Conservation (phyloP, 2,797 vertebrate genomes). For the Neosilurus mollespiculum region DNA sequence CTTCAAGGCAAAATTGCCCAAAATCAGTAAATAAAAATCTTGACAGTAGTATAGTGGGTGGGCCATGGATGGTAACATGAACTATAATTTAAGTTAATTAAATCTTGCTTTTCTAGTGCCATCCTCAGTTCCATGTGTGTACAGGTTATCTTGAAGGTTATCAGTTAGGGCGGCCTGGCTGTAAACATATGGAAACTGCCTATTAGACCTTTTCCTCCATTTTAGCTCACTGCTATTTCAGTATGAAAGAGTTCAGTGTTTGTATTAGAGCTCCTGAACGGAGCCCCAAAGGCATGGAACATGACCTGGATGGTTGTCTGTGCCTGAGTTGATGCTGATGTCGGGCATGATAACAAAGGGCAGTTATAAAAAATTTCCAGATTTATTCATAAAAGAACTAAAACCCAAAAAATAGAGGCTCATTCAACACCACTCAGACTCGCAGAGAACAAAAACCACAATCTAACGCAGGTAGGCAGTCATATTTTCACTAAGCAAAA, state of each 20-base stretch:
- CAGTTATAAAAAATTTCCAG: no score
- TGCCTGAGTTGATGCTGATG: no score
- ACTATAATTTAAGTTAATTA: not conserved
- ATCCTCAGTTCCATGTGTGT: conserved; percentile 7
- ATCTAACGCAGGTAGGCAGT: no score
- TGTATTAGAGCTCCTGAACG: no score
- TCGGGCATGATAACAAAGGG: no score
- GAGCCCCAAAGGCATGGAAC: no score
- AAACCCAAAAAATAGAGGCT: no score
- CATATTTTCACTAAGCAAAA: no score
- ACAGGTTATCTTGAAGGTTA: conserved; percentile 59
- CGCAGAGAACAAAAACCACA: no score
- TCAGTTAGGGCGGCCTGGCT: conserved; percentile 43
- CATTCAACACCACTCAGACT: no score
- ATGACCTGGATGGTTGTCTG: no score
- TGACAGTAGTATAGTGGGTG: not conserved
- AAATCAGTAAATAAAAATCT: not conserved
- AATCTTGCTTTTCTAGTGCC: not conserved
- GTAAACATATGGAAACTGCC: conserved; percentile 60
- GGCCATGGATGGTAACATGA: not conserved
- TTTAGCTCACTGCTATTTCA: conserved; percentile 44
- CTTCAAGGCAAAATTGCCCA: conserved; percentile 3
- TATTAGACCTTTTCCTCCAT: conserved; percentile 57
- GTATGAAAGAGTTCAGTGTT: not conserved
- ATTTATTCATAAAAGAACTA: no score